These are phyloP conservation scores for Platycercus adscitus DNA, from an alignment of 2,113 vertebrate species.

Conservation along the genomic window DNA sequence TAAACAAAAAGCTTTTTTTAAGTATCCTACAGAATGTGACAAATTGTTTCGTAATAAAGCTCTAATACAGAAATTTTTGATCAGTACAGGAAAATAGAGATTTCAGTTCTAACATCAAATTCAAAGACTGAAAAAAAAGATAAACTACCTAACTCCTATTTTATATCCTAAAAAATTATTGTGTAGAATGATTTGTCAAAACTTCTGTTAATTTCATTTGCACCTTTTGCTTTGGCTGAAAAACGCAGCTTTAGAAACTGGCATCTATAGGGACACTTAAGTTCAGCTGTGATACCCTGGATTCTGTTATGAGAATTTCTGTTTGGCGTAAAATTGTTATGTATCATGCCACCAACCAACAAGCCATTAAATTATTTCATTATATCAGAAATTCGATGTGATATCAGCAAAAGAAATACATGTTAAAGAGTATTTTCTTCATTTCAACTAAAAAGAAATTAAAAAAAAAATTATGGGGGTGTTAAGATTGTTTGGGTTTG, in stretches of 20 bases:
- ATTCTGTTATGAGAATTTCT: background rate
- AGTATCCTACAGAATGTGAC: background rate
- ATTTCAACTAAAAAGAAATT: background rate
- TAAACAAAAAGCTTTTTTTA: background rate
- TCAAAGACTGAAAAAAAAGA: background rate
- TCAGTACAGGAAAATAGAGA: background rate
- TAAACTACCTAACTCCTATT: background rate
- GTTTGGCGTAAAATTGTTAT: background rate
- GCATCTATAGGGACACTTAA: background rate
- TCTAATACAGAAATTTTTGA: background rate
- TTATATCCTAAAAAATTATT: background rate
- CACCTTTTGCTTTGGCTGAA: background rate
- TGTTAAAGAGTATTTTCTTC: background rate
- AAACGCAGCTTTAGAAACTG: background rate
- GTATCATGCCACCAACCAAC: background rate
- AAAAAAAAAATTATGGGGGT: background rate
- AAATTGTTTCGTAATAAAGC: background rate
- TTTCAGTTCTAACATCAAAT: background rate
- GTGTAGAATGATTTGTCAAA: background rate
- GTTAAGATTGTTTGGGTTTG: background rate
- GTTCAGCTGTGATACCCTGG: background rate
- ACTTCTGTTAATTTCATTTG: background rate
- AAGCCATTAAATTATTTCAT: background rate
- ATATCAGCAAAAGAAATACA: background rate
- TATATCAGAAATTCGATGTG: background rate